Evolutionary conservation across 2,113 vertebrate genomes (phyloP).

Genomic region (Anser brachyrhynchus): DNA sequence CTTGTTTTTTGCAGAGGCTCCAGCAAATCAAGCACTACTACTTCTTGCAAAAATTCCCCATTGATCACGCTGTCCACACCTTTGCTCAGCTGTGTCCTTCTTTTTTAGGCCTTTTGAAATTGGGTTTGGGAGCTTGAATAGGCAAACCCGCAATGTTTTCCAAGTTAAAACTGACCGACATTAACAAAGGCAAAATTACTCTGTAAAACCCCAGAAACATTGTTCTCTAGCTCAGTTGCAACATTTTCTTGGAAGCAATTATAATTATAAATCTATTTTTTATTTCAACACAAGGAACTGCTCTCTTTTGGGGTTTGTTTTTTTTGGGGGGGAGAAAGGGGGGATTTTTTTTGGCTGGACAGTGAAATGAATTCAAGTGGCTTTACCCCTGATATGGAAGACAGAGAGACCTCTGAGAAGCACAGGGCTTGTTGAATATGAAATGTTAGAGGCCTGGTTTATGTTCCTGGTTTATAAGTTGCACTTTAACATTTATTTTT

Average conservation of each 20-base stretch:
- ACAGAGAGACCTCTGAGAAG: not conserved
- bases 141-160: not conserved
- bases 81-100: not conserved
- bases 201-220: not conserved
- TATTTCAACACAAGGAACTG: not conserved
- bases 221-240: not conserved
- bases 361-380: not conserved
- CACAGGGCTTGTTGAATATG: not conserved
- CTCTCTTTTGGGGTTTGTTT: not conserved
- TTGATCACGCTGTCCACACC: not conserved
- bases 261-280: not conserved
- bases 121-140: not conserved
- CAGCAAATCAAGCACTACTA: not conserved
- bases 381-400: not conserved
- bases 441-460: not conserved
- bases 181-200: constrained; percentile 1
- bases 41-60: not conserved
- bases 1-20: not conserved
- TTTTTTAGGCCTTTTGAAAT: not conserved
- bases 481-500: not conserved
- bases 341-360: not conserved
- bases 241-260: not conserved
- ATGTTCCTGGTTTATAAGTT: not conserved
- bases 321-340: not conserved
- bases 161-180: not conserved